Evolutionary conservation across 2,113 vertebrate species (phyloP).

Genomic region (Gallinago media): DNA sequence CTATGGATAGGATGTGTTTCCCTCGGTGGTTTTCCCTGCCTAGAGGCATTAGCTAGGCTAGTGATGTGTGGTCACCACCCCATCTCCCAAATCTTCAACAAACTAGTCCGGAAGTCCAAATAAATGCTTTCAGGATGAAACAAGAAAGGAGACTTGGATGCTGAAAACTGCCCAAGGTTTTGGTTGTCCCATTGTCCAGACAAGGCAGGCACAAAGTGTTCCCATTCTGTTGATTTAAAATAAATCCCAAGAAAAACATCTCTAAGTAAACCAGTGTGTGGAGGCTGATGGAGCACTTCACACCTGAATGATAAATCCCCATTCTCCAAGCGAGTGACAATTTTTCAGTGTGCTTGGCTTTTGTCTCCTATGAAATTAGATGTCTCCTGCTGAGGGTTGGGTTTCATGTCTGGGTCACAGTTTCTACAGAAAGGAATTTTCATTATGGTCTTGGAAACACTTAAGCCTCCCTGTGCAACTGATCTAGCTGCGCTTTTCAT

Average conservation of each 20-base stretch:
- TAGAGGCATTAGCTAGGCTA: background rate
- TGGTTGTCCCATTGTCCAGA: background rate
- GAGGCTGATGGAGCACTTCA: background rate
- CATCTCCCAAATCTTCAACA: background rate
- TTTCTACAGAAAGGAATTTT: conserved; percentile 69
- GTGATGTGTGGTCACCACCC: background rate
- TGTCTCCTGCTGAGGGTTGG: conserved; percentile 30
- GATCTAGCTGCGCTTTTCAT: conserved; percentile 58
- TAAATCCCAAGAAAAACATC: conserved; percentile 21
- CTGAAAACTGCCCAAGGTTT: background rate
- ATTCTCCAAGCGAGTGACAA: background rate
- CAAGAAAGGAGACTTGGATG: background rate
- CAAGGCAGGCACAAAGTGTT: background rate
- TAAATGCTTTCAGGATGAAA: background rate
- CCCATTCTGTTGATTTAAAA: conserved; percentile 12
- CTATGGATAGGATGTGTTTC: background rate
- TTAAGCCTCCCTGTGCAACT: conserved; percentile 55
- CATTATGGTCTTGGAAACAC: conserved; percentile 63
- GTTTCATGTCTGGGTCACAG: conserved; percentile 56
- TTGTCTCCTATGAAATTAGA: conserved; percentile 50
- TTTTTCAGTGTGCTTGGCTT: background rate
- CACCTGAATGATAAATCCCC: conserved; percentile 23
- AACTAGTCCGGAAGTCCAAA: background rate
- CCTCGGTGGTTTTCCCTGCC: background rate
- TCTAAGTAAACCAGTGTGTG: background rate